phyloP scores from a whole-genome alignment of 1,140 invertebrate genomes.

The Drosophila sproati region DNA sequence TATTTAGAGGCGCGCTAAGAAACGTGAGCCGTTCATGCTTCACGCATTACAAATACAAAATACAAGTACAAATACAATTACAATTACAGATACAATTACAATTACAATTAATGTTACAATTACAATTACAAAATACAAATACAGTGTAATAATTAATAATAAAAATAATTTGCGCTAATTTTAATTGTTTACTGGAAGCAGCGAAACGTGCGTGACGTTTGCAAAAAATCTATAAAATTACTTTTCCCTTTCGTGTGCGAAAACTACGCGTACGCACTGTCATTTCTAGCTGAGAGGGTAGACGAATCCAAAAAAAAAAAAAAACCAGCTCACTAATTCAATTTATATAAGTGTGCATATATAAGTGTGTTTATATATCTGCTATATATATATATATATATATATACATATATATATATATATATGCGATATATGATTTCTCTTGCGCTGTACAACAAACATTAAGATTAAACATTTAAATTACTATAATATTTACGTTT shows the following conservation, averaged over 20 bases:
- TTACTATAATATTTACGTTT: constrained; percentile 64
- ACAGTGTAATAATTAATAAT: constrained; percentile 34
- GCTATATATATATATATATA: constrained; percentile 6
- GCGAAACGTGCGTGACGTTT: constrained; percentile 38
- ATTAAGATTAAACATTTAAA: constrained; percentile 66
- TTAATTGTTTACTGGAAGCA: constrained; percentile 71
- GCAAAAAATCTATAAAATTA: constrained; percentile 22
- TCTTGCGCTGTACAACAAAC: constrained; percentile 72
- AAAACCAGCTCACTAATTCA: constrained; percentile 34
- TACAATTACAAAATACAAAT: constrained; percentile 52
- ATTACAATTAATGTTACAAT: constrained; percentile 20
- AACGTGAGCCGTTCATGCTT: constrained; percentile 16
- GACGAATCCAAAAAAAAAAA: not conserved
- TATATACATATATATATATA: constrained; percentile 41
- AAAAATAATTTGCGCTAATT: constrained; percentile 74
- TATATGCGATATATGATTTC: constrained; percentile 47
- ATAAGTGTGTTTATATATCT: not conserved
- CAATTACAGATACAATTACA: constrained; percentile 25
- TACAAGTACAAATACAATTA: not conserved
- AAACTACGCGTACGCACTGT: not conserved
- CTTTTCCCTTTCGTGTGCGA: not conserved
- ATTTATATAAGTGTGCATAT: constrained; percentile 11
- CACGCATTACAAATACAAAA: not conserved
- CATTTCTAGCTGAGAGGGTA: not conserved
- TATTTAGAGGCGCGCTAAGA: constrained; percentile 1